Conservation (phyloP, 92 coral and sea anemone species). For the Paramuricea clavata region DNA sequence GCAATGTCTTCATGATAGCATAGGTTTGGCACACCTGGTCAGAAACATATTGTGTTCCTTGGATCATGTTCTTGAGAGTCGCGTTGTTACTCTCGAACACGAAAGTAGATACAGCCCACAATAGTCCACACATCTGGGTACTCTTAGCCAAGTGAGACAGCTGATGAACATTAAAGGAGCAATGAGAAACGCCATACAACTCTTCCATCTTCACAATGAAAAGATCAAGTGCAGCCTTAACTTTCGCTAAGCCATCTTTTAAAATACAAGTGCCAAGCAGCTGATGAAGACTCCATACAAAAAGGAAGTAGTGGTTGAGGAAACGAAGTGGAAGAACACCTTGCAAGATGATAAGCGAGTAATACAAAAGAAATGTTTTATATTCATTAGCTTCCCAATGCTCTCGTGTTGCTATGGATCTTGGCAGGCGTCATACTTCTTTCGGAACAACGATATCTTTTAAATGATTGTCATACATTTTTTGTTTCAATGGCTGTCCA, state of each 20-base stretch:
- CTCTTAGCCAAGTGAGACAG: background rate
- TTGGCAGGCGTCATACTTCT: slow-evolving; percentile 26
- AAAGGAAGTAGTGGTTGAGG: background rate
- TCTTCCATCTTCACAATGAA: slow-evolving; percentile 15
- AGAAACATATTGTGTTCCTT: slow-evolving; percentile 15
- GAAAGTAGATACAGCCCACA: background rate
- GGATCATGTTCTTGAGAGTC: background rate
- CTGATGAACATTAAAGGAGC: slow-evolving; percentile 18
- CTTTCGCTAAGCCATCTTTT: background rate
- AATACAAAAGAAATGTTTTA: background rate
- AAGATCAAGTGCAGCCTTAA: background rate
- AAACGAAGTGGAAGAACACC: background rate
- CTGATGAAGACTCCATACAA: slow-evolving; percentile 8
- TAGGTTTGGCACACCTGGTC: slow-evolving; percentile 30
- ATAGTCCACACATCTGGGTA: slow-evolving; percentile 19
- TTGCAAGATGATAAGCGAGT: background rate
- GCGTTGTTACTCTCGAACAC: slow-evolving; percentile 3
- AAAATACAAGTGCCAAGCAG: background rate
- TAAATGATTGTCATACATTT: background rate
- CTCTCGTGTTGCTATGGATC: background rate
- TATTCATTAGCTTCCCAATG: slow-evolving; percentile 42
- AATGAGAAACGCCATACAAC: background rate
- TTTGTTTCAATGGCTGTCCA: background rate
- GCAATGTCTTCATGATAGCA: slow-evolving; percentile 31
- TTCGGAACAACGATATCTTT: slow-evolving; percentile 23